These are phyloP conservation scores for Pseudomugil tenellus DNA, from an alignment of 2,797 vertebrate species.

Conservation along the genomic window DNA sequence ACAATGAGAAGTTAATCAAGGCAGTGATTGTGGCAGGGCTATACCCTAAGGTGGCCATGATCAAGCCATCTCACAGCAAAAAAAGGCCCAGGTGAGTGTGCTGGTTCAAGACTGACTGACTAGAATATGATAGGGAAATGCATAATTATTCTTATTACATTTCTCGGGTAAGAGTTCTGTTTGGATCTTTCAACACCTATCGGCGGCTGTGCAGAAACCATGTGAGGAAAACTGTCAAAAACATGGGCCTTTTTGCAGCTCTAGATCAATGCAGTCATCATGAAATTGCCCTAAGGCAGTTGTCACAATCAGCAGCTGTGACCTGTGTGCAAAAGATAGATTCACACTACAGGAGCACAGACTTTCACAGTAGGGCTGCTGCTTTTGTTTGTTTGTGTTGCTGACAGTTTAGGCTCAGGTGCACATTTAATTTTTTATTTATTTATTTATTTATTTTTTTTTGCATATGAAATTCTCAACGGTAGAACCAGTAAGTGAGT, in stretches of 20 bases:
- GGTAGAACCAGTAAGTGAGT: constrained; percentile 2
- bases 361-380: constrained; percentile 24
- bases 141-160: constrained; percentile 25
- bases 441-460: constrained; percentile 30
- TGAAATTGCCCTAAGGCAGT: constrained; percentile 47
- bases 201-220: constrained; percentile 29
- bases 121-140: constrained; percentile 8
- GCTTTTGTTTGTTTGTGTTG: constrained; percentile 24
- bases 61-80: constrained; percentile 89
- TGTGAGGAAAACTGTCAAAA: constrained; percentile 36
- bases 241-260: constrained; percentile 24
- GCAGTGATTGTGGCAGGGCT: constrained; percentile 97
- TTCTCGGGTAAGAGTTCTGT: constrained; percentile 21
- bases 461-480: constrained; percentile 29
- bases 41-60: constrained; percentile 98
- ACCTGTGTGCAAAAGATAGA: constrained; percentile 46
- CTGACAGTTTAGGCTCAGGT: constrained; percentile 24
- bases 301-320: constrained; percentile 45
- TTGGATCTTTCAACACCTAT: constrained; percentile 34
- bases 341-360: constrained; percentile 15
- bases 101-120: neutral
- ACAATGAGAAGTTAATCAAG: constrained; percentile 97
- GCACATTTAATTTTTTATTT: constrained; percentile 12
- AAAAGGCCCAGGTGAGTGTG: constrained; percentile 92
- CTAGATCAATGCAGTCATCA: constrained; percentile 58